Evolutionary conservation across 2,797 vertebrate genomes (phyloP), one percentile per base, ranked within the genome.

Genomic region (Arctocebus calabarensis): DNA sequence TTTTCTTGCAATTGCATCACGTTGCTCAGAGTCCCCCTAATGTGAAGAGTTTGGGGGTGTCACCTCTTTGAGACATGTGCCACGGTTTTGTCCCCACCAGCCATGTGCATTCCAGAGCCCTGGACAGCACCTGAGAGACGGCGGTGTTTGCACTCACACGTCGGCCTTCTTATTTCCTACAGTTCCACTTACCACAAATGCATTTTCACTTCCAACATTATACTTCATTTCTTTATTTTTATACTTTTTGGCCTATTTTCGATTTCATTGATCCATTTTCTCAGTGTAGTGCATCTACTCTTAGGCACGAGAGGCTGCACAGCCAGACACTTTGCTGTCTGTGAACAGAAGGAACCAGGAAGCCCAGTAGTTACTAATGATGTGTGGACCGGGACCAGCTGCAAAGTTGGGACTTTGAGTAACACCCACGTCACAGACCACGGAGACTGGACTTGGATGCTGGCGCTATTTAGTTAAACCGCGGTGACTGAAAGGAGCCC

Each of bases 341-440:
- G 20, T 2, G n/a, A 10, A 16, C 4, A 2, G 20, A 37, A 7
- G 12, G 11, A 32, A 4, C 6, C 4, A 0, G 2, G 20, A 12
- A 0, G 0, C 11, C 0, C 0, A 0, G 2, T 66, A 37, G 37
- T 34, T 40, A 3, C 0, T n/a, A 2, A 2, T 4, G 37, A 19
- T 8, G 1, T 11, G 48, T 17, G 68, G 59, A 27, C 59, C 4
- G 23, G 6, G 11, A 34, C 64, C n/a, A 0, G 23, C 3, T 1
- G 66, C 45, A 2, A 2, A 37, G 37, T 13, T 20, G 19, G 1
- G 11, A 0, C 29, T 11, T 19, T 2, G 5, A 22, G 11, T 2
- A 11, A 11, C 12, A 3, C 52, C 29, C 29, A 13, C 10, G 0
- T 17, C 29, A 17, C 8, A 19, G 2, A 11, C 55, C 8, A 1